Evolutionary conservation across 2,113 vertebrate species (phyloP), one percentile per base, ranked within the genome.

Genomic region (Leptobrachium leishanense): DNA sequence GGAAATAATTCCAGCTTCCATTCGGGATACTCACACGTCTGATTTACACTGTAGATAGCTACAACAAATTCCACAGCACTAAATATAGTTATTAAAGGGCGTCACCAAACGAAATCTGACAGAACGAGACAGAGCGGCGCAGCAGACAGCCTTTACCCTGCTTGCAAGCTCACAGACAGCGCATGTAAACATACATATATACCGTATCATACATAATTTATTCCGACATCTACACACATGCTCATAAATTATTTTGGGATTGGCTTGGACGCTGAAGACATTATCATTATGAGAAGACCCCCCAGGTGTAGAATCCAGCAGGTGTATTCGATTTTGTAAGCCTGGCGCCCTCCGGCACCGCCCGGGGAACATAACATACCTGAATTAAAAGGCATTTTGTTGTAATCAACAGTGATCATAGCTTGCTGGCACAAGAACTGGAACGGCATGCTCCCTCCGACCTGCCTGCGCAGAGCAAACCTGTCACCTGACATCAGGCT

Each of bases 221-320:
- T 39, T n/a, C 7, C 1, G 12, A 68, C 46, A 76, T 15, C 20
- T 43, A 68, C 40, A 55, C n/a, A 55, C 74, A n/a, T 7, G 15
- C 10, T 31, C 54, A 9, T 3, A 50, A 50, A 50, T 20, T n/a
- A 15, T 75, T 2, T 9, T 75, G 43, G 39, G 15, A 55, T 41
- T 42, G 20, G 12, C 42, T 15, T 15, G 46, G 46, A 42, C 40
- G 63, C n/a, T 39, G 44, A 3, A 71, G 67, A 77, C 71, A 63
- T 40, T 70, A 77, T 70, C 43, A 11, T 13, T 11, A 50, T 77
- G 68, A 50, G 76, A 77, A 77, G 9, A 70, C 55, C 76, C 55
- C 12, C 68, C 12, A 41, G 43, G 76, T 54, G 43, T n/a, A 50
- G 46, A 50, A 46, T 15, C 40, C n/a, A 64, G 39, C 43, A 50